Conservation (phyloP, 2,113 vertebrate genomes). For the Nerophis lumbriciformis region DNA sequence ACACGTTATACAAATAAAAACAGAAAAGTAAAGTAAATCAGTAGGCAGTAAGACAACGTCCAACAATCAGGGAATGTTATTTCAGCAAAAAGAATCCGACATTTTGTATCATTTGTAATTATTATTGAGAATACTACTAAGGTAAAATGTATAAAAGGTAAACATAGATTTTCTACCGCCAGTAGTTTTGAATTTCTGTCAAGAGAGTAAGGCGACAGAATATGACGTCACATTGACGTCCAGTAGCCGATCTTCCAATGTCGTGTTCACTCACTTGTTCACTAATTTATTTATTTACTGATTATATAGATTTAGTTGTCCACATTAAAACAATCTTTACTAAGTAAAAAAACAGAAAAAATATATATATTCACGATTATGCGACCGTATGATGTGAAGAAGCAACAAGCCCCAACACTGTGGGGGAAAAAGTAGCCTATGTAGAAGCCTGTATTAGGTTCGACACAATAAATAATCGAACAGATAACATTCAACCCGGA, state of each 20-base stretch:
- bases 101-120: background rate
- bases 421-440: conserved; percentile 33
- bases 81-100: background rate
- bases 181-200: conserved; percentile 34
- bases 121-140: background rate
- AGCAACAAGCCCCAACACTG: conserved; percentile 22
- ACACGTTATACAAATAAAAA: background rate
- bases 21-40: too few species aligned
- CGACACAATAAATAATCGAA: rapidly evolving
- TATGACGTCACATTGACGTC: conserved; percentile 36
- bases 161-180: conserved; percentile 35
- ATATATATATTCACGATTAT: background rate
- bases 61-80: background rate
- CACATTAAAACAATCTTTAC: background rate
- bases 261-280: background rate
- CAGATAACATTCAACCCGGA: too few species aligned
- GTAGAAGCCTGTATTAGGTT: conserved; percentile 9
- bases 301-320: background rate
- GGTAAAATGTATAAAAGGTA: background rate
- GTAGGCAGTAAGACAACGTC: background rate
- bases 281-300: background rate
- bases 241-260: background rate
- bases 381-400: conserved; percentile 11
- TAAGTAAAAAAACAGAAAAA: background rate
- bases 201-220: background rate